Evolutionary conservation across 2,113 vertebrate species (phyloP).

Genomic region (Syngnathoides biaculeatus): DNA sequence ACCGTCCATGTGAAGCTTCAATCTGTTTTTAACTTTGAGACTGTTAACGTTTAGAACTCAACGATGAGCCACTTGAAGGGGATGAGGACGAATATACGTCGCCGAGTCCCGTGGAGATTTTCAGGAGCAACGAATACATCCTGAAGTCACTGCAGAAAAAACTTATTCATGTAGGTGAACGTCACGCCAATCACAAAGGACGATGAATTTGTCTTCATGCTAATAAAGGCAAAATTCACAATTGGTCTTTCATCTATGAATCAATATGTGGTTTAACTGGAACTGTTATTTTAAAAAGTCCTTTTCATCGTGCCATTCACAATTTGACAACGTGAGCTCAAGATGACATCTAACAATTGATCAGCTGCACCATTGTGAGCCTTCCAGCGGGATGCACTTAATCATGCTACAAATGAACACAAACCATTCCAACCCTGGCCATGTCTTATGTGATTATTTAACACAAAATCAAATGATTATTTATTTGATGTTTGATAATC

Average conservation of each 20-base stretch:
- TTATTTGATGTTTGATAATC: no score
- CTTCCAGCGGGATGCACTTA: no score
- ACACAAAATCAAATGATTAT: not conserved
- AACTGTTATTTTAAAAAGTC: not conserved
- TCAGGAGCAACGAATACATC: not conserved
- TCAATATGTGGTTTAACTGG: not conserved
- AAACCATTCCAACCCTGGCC: no score
- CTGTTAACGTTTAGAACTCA: not conserved
- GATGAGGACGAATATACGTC: not conserved
- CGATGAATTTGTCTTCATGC: not conserved
- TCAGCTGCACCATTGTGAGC: no score
- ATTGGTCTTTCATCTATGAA: not conserved
- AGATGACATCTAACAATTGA: no score
- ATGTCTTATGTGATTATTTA: no score
- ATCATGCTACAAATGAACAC: no score
- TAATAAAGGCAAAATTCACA: not conserved
- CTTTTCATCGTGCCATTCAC: not conserved
- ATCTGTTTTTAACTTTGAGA: not conserved
- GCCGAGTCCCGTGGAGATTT: not conserved
- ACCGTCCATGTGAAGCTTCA: not conserved
- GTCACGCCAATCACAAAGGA: not conserved
- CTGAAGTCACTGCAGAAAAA: constrained; percentile 3
- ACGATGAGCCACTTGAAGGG: not conserved
- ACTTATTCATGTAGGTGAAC: constrained; percentile 3
- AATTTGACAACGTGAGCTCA: not conserved